Conservation (phyloP, 2,113 vertebrate genomes). For the Sphyrna mokarran region DNA sequence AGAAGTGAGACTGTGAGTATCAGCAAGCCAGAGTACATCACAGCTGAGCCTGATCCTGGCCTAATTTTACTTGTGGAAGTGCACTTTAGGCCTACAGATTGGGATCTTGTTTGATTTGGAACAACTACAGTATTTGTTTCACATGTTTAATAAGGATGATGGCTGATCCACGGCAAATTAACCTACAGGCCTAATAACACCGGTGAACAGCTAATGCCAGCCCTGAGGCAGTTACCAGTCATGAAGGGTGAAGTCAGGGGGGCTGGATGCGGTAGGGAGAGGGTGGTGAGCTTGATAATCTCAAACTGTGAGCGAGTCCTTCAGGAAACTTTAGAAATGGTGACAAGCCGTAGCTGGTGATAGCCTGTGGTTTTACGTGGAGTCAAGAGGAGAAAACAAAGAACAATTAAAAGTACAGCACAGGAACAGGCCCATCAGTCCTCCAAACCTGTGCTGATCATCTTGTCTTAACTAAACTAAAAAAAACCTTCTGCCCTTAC, state of each 20-base stretch:
- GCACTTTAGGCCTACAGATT: not conserved
- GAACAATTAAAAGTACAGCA: no score
- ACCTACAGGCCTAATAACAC: not conserved
- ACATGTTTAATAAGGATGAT: not conserved
- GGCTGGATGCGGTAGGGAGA: no score
- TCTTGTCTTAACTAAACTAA: no score
- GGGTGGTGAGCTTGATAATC: no score
- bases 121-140: not conserved
- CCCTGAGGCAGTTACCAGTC: not conserved
- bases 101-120: not conserved
- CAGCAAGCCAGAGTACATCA: not conserved
- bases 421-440: no score
- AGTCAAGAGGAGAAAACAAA: no score
- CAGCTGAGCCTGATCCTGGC: not conserved
- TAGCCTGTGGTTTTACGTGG: not conserved
- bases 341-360: not conserved
- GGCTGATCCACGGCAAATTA: not conserved
- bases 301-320: not conserved
- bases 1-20: not conserved
- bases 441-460: no score
- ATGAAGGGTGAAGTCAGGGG: no score
- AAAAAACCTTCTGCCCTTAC: no score
- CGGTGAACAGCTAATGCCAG: not conserved
- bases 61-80: not conserved
- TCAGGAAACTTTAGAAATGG: not conserved